These are phyloP conservation scores for Argya squamiceps DNA, from an alignment of 2,797 vertebrate species.

Conservation along the genomic window DNA sequence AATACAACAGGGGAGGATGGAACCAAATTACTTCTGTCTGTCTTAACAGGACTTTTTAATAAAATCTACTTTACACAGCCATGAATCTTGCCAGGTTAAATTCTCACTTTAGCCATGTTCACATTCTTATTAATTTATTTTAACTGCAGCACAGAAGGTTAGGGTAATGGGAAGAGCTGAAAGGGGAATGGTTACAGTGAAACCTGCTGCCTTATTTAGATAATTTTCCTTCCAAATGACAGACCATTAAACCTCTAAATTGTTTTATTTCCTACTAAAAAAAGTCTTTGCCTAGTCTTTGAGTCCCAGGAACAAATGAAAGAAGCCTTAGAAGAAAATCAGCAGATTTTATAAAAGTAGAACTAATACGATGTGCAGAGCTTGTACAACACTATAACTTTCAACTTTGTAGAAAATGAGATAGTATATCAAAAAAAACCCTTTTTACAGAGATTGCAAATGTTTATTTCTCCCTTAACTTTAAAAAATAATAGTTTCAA, in stretches of 20 bases:
- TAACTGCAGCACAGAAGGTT: neutral
- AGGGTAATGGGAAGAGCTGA: slow-evolving; percentile 23
- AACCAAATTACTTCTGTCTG: slow-evolving; percentile 22
- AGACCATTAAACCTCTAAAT: slow-evolving; percentile 47
- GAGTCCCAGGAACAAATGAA: slow-evolving; percentile 31
- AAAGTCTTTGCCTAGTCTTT: slow-evolving; percentile 27
- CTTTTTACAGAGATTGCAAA: neutral
- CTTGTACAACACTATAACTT: neutral
- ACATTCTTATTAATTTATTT: slow-evolving; percentile 21
- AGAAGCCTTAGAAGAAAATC: neutral
- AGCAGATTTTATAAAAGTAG: neutral
- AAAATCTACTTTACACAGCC: neutral
- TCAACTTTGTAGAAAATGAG: slow-evolving; percentile 7
- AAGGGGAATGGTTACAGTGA: slow-evolving; percentile 23
- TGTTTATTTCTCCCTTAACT: neutral
- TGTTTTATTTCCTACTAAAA: slow-evolving; percentile 45
- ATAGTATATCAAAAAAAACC: neutral
- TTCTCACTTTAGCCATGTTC: neutral
- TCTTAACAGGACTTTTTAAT: slow-evolving; percentile 44
- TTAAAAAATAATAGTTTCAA: neutral
- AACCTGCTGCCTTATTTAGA: neutral
- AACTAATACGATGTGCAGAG: neutral
- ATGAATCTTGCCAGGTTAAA: neutral
- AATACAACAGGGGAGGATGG: neutral
- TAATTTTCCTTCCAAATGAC: slow-evolving; percentile 12